These are phyloP conservation scores for Leptobrachium ailaonicum DNA, from an alignment of 2,113 vertebrate species.

Conservation along the genomic window DNA sequence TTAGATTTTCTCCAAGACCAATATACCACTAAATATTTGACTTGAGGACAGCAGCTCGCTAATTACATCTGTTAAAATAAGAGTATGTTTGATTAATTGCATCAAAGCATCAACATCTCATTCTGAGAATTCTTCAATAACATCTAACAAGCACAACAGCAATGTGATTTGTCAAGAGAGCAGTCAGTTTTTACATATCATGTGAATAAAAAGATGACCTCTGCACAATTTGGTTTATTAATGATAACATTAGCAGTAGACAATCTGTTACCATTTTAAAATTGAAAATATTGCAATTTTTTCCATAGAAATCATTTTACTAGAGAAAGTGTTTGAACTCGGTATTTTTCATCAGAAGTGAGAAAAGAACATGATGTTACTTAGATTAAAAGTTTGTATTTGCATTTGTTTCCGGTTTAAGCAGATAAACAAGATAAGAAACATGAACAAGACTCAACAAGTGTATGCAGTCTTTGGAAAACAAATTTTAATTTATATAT, in stretches of 20 bases:
- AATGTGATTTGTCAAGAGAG: neutral
- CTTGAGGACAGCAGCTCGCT: conserved; percentile 12
- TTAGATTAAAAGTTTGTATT: no score
- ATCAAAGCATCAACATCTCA: conserved; percentile 10
- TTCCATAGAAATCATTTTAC: no score
- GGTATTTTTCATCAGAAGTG: neutral
- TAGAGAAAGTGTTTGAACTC: no score
- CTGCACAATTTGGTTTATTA: conserved; percentile 8
- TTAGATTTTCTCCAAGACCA: no score
- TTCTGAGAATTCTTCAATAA: conserved; percentile 10
- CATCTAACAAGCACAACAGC: neutral
- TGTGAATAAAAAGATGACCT: conserved; percentile 18
- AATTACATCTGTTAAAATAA: conserved; percentile 29
- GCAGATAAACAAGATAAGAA: no score
- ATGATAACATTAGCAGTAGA: neutral
- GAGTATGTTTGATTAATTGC: conserved; percentile 24
- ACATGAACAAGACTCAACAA: no score
- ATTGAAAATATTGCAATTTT: neutral
- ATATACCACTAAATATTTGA: neutral
- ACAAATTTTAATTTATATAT: no score
- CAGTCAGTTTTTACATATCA: conserved; percentile 10
- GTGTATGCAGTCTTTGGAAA: no score
- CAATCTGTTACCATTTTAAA: neutral
- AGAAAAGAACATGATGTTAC: no score
- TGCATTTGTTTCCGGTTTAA: neutral